phyloP scores from a whole-genome alignment of 2,888 invertebrate species.

The Criorhina ranunculi region DNA sequence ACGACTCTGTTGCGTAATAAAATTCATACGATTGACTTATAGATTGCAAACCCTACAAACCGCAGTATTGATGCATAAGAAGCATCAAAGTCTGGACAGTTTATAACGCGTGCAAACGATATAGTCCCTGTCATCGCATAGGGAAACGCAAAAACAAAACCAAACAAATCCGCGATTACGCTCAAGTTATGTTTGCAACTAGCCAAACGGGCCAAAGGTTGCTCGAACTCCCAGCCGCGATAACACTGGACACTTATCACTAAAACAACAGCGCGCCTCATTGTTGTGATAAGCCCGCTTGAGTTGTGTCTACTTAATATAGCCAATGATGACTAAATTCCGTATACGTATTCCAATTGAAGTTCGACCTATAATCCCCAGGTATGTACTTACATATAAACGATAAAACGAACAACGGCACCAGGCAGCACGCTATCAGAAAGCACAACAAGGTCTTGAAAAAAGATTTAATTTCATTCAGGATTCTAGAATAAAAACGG shows the following conservation, averaged over 20 bases:
- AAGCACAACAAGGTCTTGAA: constrained; percentile 82
- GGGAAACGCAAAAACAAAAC: constrained; percentile 23
- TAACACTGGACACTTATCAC: constrained; percentile 40
- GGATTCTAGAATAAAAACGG: constrained; percentile 79
- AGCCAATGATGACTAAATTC: constrained; percentile 37
- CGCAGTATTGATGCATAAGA: neutral
- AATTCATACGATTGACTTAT: constrained; percentile 29
- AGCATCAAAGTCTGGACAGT: neutral
- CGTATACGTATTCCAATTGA: neutral
- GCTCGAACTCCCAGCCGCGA: constrained; percentile 34
- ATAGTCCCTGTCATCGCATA: neutral
- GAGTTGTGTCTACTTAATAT: constrained; percentile 21
- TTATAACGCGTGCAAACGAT: neutral
- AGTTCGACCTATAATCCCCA: constrained; percentile 7
- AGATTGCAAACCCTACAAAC: neutral
- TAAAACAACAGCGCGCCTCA: constrained; percentile 18
- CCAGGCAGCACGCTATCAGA: constrained; percentile 80
- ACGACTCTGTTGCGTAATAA: constrained; percentile 35
- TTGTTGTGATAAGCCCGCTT: constrained; percentile 3
- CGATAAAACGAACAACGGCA: constrained; percentile 81
- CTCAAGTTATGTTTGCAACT: constrained; percentile 44
- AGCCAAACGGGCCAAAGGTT: constrained; percentile 60
- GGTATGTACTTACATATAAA: constrained; percentile 82
- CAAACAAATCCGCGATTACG: constrained; percentile 36
- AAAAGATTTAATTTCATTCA: constrained; percentile 81